Evolutionary conservation across 1,140 invertebrate genomes (phyloP).

Genomic region (Zaprionus inermis): DNA sequence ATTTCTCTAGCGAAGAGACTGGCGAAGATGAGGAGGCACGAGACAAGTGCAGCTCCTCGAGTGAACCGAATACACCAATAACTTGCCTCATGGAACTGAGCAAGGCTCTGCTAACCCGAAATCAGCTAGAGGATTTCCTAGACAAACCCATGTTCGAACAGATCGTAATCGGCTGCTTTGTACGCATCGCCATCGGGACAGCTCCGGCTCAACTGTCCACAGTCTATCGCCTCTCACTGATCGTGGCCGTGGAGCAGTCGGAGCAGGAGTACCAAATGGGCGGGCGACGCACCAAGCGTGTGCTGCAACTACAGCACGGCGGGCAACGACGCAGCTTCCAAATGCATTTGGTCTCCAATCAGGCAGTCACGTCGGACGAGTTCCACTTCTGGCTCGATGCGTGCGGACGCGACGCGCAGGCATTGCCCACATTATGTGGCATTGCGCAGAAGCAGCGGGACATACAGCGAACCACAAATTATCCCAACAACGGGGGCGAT

Average conservation of each 20-base stretch:
- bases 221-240: slow-evolving; percentile 26
- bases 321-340: not conserved
- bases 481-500: slow-evolving; percentile 42
- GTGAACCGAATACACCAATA: not conserved
- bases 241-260: slow-evolving; percentile 1
- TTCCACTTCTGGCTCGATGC: slow-evolving; percentile 30
- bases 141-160: slow-evolving; percentile 50
- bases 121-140: slow-evolving; percentile 37
- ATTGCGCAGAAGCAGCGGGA: slow-evolving; percentile 39
- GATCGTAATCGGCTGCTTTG: slow-evolving; percentile 43
- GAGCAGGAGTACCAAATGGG: slow-evolving; percentile 26
- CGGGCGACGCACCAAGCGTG: slow-evolving; percentile 13
- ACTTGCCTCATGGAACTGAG: slow-evolving; percentile 12
- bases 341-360: slow-evolving; percentile 49
- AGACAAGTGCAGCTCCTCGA: not conserved
- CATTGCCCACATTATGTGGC: slow-evolving; percentile 13
- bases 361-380: slow-evolving; percentile 17
- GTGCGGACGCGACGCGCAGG: not conserved
- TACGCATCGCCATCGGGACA: slow-evolving; percentile 29
- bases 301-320: slow-evolving; percentile 23
- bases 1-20: slow-evolving; percentile 29
- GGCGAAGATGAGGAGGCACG: not conserved
- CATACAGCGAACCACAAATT: slow-evolving; percentile 27
- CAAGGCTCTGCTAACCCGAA: slow-evolving; percentile 39
- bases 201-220: not conserved